Evolutionary conservation across 2,888 invertebrate genomes (phyloP), one percentile per base, ranked within the genome.

Genomic region (Drosophila neonasuta): DNA sequence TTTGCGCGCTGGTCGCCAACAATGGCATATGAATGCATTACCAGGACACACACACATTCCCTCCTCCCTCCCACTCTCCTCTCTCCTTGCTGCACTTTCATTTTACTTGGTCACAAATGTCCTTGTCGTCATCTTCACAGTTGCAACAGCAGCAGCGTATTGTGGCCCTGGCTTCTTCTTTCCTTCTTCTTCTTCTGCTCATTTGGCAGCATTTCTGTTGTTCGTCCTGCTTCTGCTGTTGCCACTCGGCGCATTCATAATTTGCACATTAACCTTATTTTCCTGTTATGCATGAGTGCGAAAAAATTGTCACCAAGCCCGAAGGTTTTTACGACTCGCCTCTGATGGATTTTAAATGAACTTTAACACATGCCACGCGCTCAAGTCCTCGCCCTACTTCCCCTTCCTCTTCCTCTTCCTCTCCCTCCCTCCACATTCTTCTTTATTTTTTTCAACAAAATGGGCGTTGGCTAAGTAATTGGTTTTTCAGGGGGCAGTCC

Each of bases 191-290:
- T 7, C 41, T 42, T 24, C 58, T 64, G 70, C 71, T 74, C 73
- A 72, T 74, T 72, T 74, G 70, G 55, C 74, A 62, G 41, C 51
- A 17, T 64, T 50, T 20, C 51, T 69, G 59, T 64, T 65, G 52
- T 61, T 63, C 13, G n/a, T 39, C 13, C 39, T 39, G 39, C 50
- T 20, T 0, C 20, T 60, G 41, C 29, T 57, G 67, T 34, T 71
- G 46, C 55, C 61, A 59, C 72, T 67, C 64, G 63, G 60, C 71
- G 71, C 82, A 84, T 81, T 83, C 85, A 86, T 83, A 83, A 83
- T 83, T 83, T 86, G 61, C 87, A 81, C 83, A 83, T 83, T 86
- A 86, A 83, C 83, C 83, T 77, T 86, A 84, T 83, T 83, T 83
- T 77, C 70, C 71, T 72, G 71, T 86, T 82, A 86, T 86, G 82